Base-by-base conservation (phyloP, 2,113 vertebrate species). In the Hirundichthys speculiger region DNA sequence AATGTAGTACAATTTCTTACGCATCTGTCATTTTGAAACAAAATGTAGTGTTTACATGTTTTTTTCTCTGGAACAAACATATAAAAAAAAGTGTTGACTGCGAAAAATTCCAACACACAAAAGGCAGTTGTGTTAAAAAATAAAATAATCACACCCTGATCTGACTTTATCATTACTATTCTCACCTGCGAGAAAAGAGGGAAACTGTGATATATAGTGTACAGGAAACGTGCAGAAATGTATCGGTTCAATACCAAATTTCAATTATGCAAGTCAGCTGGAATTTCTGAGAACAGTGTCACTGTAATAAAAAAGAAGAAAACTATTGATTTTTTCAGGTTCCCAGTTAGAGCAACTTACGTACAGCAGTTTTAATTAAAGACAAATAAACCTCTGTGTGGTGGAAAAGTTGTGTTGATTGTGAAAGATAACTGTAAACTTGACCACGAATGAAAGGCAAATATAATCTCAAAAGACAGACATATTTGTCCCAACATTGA, bases 321-420 rank as follows among this genome's bases (percentile, higher is more conserved):
- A 3, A 11, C 57, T 10, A 42, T 42, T 41, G 49, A 45, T 50
- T 53, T 15, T 13, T 50, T 45, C 13, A 52, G 79, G 87, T 87
- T 54, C 50, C 64, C 69, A 72, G 62, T 47, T 13, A 46, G 46
- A 79, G 69, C 14, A 52, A 10, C 5, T 34, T 55, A 49, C 75
- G 41, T 73, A 82, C 75, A 86, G 68, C 73, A 56, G 73, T 58
- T 81, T 47, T 42, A 69, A 43, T 78, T 40, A 64, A 73, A 79
- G 49, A 55, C 72, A 68, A 64, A 54, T 25, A 47, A 30, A 59
- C 30, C 54, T 25, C 16, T 49, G 68, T 63, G 52, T 53, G 51
- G 53, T n/a, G 9, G 30, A 25, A 10, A 54, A 24, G 41, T 42
- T 25, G 56, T 49, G 41, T 43, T 48, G 9, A 62, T 61, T 67